These are phyloP conservation scores for Cephus nigrinus DNA, from an alignment of 2,888 invertebrate species.

Conservation along the genomic window DNA sequence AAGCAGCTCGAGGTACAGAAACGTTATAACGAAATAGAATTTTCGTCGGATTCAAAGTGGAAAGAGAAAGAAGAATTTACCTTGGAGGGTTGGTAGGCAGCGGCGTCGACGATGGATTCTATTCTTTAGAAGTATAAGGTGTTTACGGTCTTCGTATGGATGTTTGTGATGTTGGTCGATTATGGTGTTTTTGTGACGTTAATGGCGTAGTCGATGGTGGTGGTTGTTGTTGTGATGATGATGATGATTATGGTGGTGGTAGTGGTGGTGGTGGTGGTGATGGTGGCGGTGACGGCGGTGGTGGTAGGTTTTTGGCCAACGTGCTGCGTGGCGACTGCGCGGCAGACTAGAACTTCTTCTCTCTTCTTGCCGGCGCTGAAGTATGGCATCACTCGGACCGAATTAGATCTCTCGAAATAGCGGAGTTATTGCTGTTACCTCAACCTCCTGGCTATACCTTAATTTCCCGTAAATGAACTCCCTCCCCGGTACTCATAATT, in stretches of 20 bases:
- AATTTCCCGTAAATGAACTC: constrained; percentile 38
- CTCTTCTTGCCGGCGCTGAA: constrained; percentile 48
- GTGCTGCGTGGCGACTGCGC: constrained; percentile 59
- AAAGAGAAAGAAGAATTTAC: constrained; percentile 35
- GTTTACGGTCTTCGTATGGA: not conserved
- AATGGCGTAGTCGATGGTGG: constrained; percentile 27
- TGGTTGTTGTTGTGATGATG: constrained; percentile 17
- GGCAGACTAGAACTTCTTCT: constrained; percentile 35
- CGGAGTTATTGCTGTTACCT: constrained; percentile 52
- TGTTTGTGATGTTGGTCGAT: constrained; percentile 19
- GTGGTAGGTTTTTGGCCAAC: constrained; percentile 38
- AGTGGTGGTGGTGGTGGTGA: constrained; percentile 13
- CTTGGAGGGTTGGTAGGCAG: constrained; percentile 54
- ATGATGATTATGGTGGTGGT: constrained; percentile 15
- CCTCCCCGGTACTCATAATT: not conserved
- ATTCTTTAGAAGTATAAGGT: not conserved
- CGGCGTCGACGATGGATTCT: constrained; percentile 32
- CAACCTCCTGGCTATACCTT: constrained; percentile 38
- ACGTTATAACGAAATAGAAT: not conserved
- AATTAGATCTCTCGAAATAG: constrained; percentile 64
- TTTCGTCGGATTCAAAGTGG: not conserved
- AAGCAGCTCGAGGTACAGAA: not conserved
- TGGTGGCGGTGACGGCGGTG: constrained; percentile 15
- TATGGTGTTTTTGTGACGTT: constrained; percentile 28
- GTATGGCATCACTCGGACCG: constrained; percentile 62